Evolutionary conservation across 2,113 vertebrate genomes (phyloP).

Genomic region (Lophura nycthemera): DNA sequence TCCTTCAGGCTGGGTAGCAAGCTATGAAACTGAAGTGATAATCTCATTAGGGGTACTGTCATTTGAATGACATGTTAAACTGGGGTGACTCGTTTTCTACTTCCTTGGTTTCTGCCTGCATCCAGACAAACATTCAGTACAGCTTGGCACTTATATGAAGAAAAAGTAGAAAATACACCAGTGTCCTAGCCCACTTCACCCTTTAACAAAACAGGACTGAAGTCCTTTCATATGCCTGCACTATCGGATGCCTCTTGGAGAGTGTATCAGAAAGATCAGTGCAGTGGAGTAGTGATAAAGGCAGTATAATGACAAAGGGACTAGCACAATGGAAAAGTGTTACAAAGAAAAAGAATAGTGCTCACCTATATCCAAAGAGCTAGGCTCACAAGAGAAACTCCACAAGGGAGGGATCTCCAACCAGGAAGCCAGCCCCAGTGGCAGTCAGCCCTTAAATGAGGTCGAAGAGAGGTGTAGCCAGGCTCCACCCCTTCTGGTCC

Average conservation of each 20-base stretch:
- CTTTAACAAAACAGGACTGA: neutral
- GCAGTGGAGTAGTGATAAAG: too few relatives aligned
- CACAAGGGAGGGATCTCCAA: too few relatives aligned
- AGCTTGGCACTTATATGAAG: neutral
- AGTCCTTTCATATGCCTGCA: neutral
- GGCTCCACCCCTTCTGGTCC: too few relatives aligned
- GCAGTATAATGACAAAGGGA: too few relatives aligned
- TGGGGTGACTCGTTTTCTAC: constrained; percentile 16
- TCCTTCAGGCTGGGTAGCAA: neutral
- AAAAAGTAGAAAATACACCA: neutral
- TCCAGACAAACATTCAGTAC: neutral
- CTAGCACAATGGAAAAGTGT: too few relatives aligned
- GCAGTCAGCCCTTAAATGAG: too few relatives aligned
- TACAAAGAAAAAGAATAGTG: too few relatives aligned
- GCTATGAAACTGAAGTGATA: neutral
- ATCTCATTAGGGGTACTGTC: neutral
- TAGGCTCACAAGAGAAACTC: too few relatives aligned
- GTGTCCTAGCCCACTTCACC: neutral
- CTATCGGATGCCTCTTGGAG: neutral
- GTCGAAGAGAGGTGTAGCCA: too few relatives aligned
- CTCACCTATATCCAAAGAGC: too few relatives aligned
- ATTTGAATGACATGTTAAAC: constrained; percentile 37
- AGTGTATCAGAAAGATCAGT: neutral
- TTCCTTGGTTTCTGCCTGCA: neutral
- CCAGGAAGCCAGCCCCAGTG: too few relatives aligned